Evolutionary conservation across 1,140 invertebrate genomes (phyloP), one percentile per base, ranked within the genome.

Genomic region (Drosophila subpulchrella): DNA sequence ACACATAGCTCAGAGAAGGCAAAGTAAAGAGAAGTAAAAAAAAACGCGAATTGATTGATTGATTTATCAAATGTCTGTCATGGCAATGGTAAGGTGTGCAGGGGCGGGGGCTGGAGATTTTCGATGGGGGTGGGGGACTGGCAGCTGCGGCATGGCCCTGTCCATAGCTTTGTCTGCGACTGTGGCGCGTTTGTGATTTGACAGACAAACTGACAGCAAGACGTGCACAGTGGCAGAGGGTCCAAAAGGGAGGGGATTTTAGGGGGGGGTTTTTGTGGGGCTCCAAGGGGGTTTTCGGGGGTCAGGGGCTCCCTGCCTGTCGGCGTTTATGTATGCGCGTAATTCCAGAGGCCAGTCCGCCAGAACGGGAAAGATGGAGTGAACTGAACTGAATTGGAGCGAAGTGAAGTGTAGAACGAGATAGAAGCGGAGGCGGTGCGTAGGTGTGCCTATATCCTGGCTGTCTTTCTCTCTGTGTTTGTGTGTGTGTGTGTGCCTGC

Each of bases 151-250:
- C 46, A 53, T 32, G 65, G 41, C 58, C 68, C 48, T 51, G 75
- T 71, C 47, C 58, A 71, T 72, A 77, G 78, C 66, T 78, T 57
- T 78, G 62, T 48, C 78, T 77, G 56, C 59, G 63, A 78, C 59
- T 76, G 71, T 79, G 75, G 57, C 79, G 83, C 72, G 83, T 88
- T 86, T 86, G 83, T 83, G 83, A 88, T 88, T 86, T 86, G 83
- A 86, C 83, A 86, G 83, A 86, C 83, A 82, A 83, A 88, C 83
- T 86, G 83, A 86, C 82, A 86, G 78, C 75, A 86, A 86, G 78
- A 84, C 77, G 77, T 75, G 67, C 60, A 42, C 72, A 75, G 70
- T 38, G 60, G 58, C 70, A 68, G 70, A 41, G 65, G 34, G 38
- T 63, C 41, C 32, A 50, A 20, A 57, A 4, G 42, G n/a, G 20